Percentiles rank a stretch among this genome's conserved stretches.
Conservation (phyloP, 2,113 vertebrate genomes). For the Cinclus mexicanus region DNA sequence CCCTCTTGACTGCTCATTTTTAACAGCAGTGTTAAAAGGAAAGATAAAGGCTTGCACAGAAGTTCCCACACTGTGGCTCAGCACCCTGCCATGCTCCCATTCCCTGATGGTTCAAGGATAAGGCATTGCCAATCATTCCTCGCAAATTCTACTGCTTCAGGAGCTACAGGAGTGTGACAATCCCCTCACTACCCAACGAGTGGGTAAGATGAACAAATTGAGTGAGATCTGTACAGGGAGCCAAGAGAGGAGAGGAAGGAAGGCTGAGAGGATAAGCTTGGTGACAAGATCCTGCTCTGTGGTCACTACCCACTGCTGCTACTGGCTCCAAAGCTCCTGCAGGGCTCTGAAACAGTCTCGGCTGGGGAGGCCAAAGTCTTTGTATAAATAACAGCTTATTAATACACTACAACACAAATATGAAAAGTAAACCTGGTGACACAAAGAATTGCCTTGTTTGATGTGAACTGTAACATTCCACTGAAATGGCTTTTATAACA, state of each 20-base stretch:
- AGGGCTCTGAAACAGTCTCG: not conserved
- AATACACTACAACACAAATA: not conserved
- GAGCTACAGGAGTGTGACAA: not conserved
- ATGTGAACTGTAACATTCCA: not conserved
- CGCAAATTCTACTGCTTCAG: not conserved
- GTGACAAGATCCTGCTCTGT: not conserved
- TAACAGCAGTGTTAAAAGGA: not conserved
- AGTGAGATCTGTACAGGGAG: not conserved
- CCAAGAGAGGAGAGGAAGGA: not conserved
- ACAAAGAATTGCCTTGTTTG: not conserved
- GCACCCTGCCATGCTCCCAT: not conserved
- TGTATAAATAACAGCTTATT: not conserved
- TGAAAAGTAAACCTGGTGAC: not conserved
- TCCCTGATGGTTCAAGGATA: not conserved
- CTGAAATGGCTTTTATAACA: not conserved
- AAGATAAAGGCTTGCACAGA: not conserved
- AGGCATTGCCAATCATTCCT: not conserved
- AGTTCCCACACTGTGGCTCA: not conserved
- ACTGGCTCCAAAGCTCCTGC: rapidly evolving
- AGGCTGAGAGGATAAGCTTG: not conserved
- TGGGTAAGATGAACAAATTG: not conserved
- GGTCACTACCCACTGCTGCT: not conserved
- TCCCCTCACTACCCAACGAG: rapidly evolving
- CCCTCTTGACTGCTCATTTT: not conserved
- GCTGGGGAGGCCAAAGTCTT: not conserved